Percentiles rank a stretch among this genome's conserved stretches.
Evolutionary conservation across 2,888 invertebrate species (phyloP).

Genomic region (Nephrotoma guestfalica): DNA sequence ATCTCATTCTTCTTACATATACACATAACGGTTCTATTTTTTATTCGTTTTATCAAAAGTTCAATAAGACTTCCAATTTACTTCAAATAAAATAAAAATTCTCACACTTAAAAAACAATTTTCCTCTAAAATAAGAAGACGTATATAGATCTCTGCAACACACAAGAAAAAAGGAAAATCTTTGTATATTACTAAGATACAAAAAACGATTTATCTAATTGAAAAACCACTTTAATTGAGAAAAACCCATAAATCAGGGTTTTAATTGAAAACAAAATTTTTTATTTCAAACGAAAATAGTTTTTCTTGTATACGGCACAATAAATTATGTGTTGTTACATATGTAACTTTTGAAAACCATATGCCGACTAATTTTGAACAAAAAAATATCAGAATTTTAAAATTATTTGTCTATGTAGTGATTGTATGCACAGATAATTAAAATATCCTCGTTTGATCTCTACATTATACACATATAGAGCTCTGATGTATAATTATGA

Average conservation of each 20-base stretch:
- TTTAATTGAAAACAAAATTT: background rate
- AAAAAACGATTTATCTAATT: background rate
- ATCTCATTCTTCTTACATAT: background rate
- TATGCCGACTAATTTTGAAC: background rate
- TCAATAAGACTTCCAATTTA: background rate
- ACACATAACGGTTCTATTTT: background rate
- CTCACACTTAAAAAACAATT: background rate
- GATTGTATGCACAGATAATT: background rate
- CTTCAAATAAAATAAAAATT: background rate
- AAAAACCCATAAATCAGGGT: background rate
- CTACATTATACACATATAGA: too few species aligned
- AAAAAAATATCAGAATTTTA: too few species aligned
- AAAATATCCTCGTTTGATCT: background rate
- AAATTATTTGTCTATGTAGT: background rate
- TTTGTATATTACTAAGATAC: background rate
- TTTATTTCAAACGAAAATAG: background rate
- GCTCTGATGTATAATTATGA: background rate
- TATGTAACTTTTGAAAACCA: background rate
- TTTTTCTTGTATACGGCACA: background rate
- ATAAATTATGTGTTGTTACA: background rate
- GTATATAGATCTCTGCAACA: background rate
- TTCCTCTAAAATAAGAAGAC: background rate
- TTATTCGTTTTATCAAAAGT: background rate
- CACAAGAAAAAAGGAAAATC: background rate
- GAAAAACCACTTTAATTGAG: background rate